These are phyloP conservation scores for Hoplias malabaricus DNA, from an alignment of 2,113 vertebrate genomes.

Conservation along the genomic window DNA sequence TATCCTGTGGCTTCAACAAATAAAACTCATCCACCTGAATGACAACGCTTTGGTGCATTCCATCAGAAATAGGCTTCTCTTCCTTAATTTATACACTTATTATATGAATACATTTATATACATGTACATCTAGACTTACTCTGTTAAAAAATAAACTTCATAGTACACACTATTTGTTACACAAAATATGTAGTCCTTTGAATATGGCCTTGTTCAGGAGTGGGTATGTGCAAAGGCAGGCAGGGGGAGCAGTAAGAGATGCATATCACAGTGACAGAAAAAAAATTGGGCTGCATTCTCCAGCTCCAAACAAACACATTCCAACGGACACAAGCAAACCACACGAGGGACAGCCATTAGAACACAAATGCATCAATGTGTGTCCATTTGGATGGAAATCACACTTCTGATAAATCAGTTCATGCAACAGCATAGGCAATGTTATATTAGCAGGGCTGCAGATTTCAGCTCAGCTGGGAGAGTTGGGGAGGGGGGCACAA, in stretches of 20 bases:
- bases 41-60: constrained; percentile 42
- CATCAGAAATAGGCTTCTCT: constrained; percentile 43
- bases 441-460: constrained; percentile 18
- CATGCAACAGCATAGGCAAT: constrained; percentile 31
- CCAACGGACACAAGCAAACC: constrained; percentile 13
- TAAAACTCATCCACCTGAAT: constrained; percentile 29
- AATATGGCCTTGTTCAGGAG: constrained; percentile 47
- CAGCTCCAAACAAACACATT: background rate
- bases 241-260: constrained; percentile 51
- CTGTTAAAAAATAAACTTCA: constrained; percentile 62
- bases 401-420: constrained; percentile 5
- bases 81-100: constrained; percentile 45
- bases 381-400: constrained; percentile 25
- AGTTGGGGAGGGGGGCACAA: background rate
- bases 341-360: constrained; percentile 13
- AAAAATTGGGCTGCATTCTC: constrained; percentile 48
- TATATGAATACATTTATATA: constrained; percentile 58
- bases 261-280: constrained; percentile 63
- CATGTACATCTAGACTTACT: constrained; percentile 50
- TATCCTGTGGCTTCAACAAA: constrained; percentile 30
- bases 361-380: constrained; percentile 7
- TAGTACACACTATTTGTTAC: constrained; percentile 53
- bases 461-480: constrained; percentile 2
- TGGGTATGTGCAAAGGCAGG: constrained; percentile 55
- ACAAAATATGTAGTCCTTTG: constrained; percentile 57